These are phyloP conservation scores for Ceratina calcarata DNA, from an alignment of 1,140 invertebrate species.

Conservation along the genomic window DNA sequence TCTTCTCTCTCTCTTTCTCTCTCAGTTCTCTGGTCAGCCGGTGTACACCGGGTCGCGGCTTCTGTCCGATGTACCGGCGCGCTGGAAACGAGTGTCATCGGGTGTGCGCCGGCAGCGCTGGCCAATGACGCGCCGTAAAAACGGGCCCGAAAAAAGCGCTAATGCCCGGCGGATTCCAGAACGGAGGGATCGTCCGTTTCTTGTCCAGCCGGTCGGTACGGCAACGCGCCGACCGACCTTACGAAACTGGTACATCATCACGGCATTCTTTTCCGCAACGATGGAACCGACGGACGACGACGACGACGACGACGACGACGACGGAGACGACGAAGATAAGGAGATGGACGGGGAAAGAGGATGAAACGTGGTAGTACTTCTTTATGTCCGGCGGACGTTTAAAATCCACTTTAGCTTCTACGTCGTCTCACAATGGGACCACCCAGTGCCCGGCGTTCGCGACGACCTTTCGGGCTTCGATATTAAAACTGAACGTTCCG, in stretches of 20 bases:
- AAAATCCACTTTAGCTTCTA: constrained; percentile 61
- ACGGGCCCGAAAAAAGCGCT: constrained; percentile 67
- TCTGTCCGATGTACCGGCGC: constrained; percentile 45
- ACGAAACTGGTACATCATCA: constrained; percentile 60
- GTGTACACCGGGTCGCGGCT: neutral
- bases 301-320: neutral
- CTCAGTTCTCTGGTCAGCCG: constrained; percentile 28
- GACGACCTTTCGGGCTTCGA: constrained; percentile 39
- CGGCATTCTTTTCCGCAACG: constrained; percentile 51
- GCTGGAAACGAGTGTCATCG: constrained; percentile 67
- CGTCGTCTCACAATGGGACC: constrained; percentile 57
- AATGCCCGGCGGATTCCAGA: constrained; percentile 68
- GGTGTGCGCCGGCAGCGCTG: constrained; percentile 47
- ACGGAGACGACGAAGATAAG: neutral
- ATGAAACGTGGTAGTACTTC: constrained; percentile 62
- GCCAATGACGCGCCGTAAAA: constrained; percentile 63
- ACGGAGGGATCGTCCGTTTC: constrained; percentile 47
- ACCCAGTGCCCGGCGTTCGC: constrained; percentile 42
- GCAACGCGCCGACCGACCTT: constrained; percentile 14
- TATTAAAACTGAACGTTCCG: constrained; percentile 46
- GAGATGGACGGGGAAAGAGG: constrained; percentile 8
- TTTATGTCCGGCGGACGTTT: constrained; percentile 58
- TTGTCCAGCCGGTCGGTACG: constrained; percentile 14
- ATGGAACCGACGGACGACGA: neutral
- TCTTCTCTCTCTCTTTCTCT: constrained; percentile 6